phyloP scores from a whole-genome alignment of 1,140 invertebrate genomes.

The Drosophila biarmipes region DNA sequence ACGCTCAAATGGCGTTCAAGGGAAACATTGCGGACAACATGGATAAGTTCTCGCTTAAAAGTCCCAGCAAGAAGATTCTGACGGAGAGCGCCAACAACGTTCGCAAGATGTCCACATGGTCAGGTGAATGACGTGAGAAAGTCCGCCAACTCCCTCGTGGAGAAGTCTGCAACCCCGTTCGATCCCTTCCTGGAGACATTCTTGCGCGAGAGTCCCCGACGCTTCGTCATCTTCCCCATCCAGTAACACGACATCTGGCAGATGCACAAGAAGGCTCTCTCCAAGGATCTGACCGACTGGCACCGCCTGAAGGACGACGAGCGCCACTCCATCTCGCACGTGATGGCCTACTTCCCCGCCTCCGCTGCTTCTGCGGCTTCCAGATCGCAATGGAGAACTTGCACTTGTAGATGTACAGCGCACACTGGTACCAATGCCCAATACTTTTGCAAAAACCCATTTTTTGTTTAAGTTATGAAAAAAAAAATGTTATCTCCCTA shows the following conservation, averaged over 20 bases:
- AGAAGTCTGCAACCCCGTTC: conserved; percentile 84
- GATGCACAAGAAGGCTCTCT: conserved; percentile 98
- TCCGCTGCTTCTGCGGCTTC: conserved; percentile 99
- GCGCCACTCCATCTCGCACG: conserved; percentile 97
- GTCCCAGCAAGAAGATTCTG: conserved; percentile 81
- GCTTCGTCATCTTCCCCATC: conserved; percentile 99
- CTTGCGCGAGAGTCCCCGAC: conserved; percentile 93
- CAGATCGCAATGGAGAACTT: conserved; percentile 99
- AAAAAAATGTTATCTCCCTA: too few species aligned
- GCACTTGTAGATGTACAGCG: conserved; percentile 99
- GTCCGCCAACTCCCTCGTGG: conserved; percentile 40
- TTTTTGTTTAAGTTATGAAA: too few species aligned
- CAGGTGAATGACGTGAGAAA: conserved; percentile 15
- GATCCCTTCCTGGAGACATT: conserved; percentile 94
- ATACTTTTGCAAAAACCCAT: too few species aligned
- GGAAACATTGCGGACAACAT: conserved; percentile 83
- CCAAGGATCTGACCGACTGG: conserved; percentile 96
- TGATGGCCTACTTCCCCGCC: conserved; percentile 99
- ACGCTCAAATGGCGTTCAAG: conserved; percentile 74
- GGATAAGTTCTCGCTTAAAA: conserved; percentile 84
- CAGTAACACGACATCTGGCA: conserved; percentile 97
- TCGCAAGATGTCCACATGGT: conserved; percentile 70
- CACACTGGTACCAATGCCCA: too few species aligned
- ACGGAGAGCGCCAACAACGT: conserved; percentile 74
- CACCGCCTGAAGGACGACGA: conserved; percentile 93